These are phyloP conservation scores for Limnephilus lunatus DNA, from an alignment of 2,888 invertebrate genomes.

Conservation along the genomic window DNA sequence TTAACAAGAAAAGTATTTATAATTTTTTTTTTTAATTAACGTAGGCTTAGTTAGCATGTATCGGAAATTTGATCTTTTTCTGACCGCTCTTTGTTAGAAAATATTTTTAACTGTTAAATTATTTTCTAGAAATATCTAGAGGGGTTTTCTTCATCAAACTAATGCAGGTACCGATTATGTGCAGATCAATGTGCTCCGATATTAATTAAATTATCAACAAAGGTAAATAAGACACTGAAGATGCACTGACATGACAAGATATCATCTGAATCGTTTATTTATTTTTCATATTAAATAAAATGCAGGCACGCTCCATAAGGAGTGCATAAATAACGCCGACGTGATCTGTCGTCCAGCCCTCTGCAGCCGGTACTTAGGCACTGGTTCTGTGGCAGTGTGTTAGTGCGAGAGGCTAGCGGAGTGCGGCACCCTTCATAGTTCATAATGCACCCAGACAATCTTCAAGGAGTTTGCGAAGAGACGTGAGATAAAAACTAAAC, in stretches of 20 bases:
- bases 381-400: neutral
- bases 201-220: neutral
- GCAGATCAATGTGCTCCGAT: neutral
- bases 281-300: neutral
- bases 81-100: too few relatives aligned
- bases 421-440: conserved; percentile 28
- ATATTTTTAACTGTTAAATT: too few relatives aligned
- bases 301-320: neutral
- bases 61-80: too few relatives aligned
- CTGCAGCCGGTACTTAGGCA: neutral
- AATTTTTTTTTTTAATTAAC: too few relatives aligned
- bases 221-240: neutral
- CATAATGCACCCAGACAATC: conserved; percentile 30
- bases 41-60: too few relatives aligned
- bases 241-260: neutral
- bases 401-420: neutral
- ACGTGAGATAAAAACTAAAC: conserved; percentile 30
- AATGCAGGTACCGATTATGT: neutral
- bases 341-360: neutral
- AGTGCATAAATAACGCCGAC: neutral
- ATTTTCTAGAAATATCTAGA: too few relatives aligned
- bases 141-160: too few relatives aligned
- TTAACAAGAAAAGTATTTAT: too few relatives aligned
- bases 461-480: conserved; percentile 33
- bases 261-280: neutral